A percentile compares a stretch with the other conserved stretches of the same genome.
Evolutionary conservation across 2,888 invertebrate species (phyloP).

Genomic region (Agrotis exclamationis): DNA sequence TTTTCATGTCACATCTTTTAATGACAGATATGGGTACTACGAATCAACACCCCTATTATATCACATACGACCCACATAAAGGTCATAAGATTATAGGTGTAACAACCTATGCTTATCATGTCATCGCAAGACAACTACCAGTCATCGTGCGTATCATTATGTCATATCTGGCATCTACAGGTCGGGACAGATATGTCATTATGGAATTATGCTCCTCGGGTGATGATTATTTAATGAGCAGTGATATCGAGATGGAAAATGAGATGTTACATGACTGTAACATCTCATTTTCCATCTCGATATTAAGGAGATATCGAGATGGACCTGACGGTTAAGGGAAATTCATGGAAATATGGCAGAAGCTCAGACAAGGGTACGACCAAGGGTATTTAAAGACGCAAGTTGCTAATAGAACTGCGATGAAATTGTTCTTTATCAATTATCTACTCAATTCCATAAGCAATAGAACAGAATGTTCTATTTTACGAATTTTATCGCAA

Average conservation of each 20-base stretch:
- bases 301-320: too few relatives aligned
- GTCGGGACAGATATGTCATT: conserved; percentile 44
- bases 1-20: too few relatives aligned
- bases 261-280: neutral
- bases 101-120: conserved; percentile 25
- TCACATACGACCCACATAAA: conserved; percentile 32
- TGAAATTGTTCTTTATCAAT: too few relatives aligned
- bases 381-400: too few relatives aligned
- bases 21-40: neutral
- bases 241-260: neutral
- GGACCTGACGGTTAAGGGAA: too few relatives aligned
- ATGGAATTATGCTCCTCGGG: conserved; percentile 22
- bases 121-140: conserved; percentile 13
- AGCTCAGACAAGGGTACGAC: too few relatives aligned
- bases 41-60: conserved; percentile 5
- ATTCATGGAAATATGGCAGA: too few relatives aligned
- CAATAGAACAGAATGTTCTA: too few relatives aligned
- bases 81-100: conserved; percentile 35
- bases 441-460: too few relatives aligned
- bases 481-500: too few relatives aligned
- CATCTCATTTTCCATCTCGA: too few relatives aligned
- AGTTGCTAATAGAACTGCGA: too few relatives aligned
- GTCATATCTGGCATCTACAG: conserved; percentile 49
- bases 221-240: conserved; percentile 12
- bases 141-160: conserved; percentile 40